Conservation (phyloP, 2,113 vertebrate genomes). For the Festucalex cinctus region DNA sequence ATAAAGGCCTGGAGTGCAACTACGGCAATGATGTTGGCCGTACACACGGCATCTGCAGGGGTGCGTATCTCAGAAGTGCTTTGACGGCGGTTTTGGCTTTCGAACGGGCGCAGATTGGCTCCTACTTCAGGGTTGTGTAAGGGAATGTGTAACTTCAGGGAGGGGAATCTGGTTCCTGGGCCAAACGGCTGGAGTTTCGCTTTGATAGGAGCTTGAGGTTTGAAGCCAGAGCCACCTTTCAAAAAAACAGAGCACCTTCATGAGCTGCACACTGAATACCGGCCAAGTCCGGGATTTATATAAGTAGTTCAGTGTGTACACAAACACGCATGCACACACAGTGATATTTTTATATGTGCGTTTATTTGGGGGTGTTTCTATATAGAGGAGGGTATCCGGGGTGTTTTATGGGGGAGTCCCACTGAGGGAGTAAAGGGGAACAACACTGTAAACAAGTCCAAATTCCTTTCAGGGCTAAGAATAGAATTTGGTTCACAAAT, state of each 20-base stretch:
- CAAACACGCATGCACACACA: constrained; percentile 47
- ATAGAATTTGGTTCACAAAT: constrained; percentile 61
- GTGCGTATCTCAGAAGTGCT: constrained; percentile 51
- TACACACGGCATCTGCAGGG: constrained; percentile 77
- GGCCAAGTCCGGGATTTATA: constrained; percentile 53
- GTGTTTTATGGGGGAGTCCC: constrained; percentile 55
- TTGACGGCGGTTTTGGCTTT: not conserved
- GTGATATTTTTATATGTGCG: constrained; percentile 60
- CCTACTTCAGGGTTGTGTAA: constrained; percentile 12
- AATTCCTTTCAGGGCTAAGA: constrained; percentile 57
- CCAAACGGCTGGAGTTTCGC: constrained; percentile 49
- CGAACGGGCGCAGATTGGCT: constrained; percentile 9
- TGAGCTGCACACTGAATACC: constrained; percentile 49
- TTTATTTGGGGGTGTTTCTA: constrained; percentile 63
- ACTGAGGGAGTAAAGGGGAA: constrained; percentile 29
- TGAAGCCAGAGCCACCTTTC: constrained; percentile 46
- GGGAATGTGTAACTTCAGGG: constrained; percentile 65
- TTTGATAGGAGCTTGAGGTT: constrained; percentile 61
- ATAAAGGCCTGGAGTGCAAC: constrained; percentile 80
- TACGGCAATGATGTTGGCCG: constrained; percentile 75
- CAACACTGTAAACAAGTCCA: constrained; percentile 64
- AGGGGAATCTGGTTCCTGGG: constrained; percentile 35
- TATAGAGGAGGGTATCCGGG: constrained; percentile 59
- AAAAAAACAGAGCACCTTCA: constrained; percentile 62
- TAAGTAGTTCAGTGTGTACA: constrained; percentile 57